Conservation (phyloP, 2,888 invertebrate genomes). For the Synergus itoensis region DNA sequence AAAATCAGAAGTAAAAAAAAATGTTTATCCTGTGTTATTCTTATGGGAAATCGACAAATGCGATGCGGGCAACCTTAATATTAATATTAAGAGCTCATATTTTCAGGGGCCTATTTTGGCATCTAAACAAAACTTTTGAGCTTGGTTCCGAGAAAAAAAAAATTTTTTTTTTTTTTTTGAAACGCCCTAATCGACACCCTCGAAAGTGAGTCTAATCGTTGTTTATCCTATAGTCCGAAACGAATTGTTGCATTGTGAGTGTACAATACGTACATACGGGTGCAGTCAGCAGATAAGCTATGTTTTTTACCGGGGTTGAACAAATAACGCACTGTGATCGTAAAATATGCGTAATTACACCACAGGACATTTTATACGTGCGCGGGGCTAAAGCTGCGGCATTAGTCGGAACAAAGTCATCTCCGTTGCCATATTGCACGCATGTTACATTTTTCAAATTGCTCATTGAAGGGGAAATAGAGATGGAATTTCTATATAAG, state of each 20-base stretch:
- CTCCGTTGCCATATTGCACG: background rate
- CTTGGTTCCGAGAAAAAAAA: too few relatives aligned
- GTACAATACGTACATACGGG: too few relatives aligned
- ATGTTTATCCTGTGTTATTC: too few relatives aligned
- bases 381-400: background rate
- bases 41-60: too few relatives aligned
- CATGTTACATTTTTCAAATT: background rate
- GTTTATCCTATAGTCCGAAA: background rate
- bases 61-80: too few relatives aligned
- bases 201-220: constrained; percentile 14
- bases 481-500: background rate
- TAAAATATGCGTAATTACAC: constrained; percentile 21
- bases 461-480: background rate
- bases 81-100: too few relatives aligned
- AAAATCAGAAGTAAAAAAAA: too few relatives aligned
- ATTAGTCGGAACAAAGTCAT: constrained; percentile 5
- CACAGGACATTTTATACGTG: background rate
- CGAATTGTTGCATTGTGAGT: background rate
- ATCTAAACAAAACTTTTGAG: too few relatives aligned
- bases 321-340: background rate
- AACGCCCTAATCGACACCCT: too few relatives aligned
- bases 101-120: too few relatives aligned
- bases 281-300: background rate
- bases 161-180: too few relatives aligned
- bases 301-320: background rate